Conservation (phyloP, 2,888 invertebrate genomes). For the Miltochrista miniata region DNA sequence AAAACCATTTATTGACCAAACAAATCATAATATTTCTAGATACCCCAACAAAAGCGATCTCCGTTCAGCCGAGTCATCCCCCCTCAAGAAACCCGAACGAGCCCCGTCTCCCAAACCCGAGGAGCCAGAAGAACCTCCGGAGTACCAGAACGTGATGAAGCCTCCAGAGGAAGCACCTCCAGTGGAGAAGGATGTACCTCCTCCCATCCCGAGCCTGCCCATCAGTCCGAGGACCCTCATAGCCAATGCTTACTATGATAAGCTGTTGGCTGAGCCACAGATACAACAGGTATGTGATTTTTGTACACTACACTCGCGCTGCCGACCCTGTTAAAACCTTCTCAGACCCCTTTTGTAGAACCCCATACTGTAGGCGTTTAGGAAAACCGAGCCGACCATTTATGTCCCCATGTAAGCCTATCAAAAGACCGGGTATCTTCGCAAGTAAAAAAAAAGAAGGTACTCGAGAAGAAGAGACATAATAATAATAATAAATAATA, state of each 20-base stretch:
- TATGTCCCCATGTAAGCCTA: no score
- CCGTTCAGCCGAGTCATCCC: conserved; percentile 65
- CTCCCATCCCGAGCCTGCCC: conserved; percentile 78
- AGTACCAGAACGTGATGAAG: conserved; percentile 66
- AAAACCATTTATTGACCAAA: no score
- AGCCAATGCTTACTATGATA: conserved; percentile 92
- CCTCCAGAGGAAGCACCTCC: conserved; percentile 30
- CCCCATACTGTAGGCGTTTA: no score
- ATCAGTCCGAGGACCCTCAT: conserved; percentile 71
- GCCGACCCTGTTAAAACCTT: no score
- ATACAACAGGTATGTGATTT: conserved; percentile 84
- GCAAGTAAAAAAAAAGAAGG: no score
- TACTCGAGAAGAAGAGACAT: no score
- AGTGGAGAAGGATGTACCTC: conserved; percentile 63
- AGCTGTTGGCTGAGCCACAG: conserved; percentile 89
- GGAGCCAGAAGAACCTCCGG: conserved; percentile 56
- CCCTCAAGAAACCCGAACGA: conserved; percentile 51
- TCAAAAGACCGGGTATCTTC: no score
- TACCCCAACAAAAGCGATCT: conserved; percentile 75
- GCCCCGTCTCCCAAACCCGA: conserved; percentile 16
- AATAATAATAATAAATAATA: no score
- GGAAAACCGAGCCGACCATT: no score
- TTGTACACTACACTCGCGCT: no score
- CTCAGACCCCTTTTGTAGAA: no score
- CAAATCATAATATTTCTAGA: no score